Percentiles rank a stretch among this genome's conserved stretches.
phyloP scores from a whole-genome alignment of 2,797 vertebrate genomes.

The Setipinna tenuifilis region DNA sequence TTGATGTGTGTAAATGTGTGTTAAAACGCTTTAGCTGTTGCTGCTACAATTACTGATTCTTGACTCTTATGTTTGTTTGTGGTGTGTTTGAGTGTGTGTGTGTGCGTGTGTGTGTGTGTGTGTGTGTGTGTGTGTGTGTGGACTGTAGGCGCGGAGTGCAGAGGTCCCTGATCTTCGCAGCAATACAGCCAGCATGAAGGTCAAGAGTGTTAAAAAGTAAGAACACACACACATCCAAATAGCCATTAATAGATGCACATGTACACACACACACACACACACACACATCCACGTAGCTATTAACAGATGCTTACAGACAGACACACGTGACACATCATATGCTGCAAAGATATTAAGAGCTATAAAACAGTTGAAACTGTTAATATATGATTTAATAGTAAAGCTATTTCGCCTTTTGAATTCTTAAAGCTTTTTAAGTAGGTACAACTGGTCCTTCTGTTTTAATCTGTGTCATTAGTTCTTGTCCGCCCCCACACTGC shows the following conservation, averaged over 20 bases:
- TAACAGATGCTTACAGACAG: not conserved
- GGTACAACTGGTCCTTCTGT: too few species aligned
- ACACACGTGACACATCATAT: slow-evolving; percentile 4
- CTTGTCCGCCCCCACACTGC: too few species aligned
- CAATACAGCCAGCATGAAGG: slow-evolving; percentile 97
- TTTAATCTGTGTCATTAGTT: too few species aligned
- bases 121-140: slow-evolving; percentile 40
- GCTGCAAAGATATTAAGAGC: too few species aligned
- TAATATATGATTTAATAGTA: too few species aligned
- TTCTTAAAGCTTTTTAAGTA: too few species aligned
- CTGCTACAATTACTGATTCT: not conserved
- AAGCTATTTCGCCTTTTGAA: too few species aligned
- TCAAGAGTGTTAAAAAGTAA: slow-evolving; percentile 98
- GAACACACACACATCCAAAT: slow-evolving; percentile 51
- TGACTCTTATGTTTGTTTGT: not conserved
- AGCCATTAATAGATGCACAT: too few species aligned
- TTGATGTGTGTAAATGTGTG: not conserved
- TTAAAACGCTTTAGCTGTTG: not conserved
- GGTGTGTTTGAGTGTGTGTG: slow-evolving; percentile 8
- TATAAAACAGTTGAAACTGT: too few species aligned
- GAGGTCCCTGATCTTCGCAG: slow-evolving; percentile 91
- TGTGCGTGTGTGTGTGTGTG: slow-evolving; percentile 44
- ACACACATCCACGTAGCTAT: not conserved
- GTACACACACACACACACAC: not conserved
- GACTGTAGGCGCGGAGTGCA: slow-evolving; percentile 88